Evolutionary conservation across 2,113 vertebrate genomes (phyloP).

Genomic region (Muscicapa adusta): DNA sequence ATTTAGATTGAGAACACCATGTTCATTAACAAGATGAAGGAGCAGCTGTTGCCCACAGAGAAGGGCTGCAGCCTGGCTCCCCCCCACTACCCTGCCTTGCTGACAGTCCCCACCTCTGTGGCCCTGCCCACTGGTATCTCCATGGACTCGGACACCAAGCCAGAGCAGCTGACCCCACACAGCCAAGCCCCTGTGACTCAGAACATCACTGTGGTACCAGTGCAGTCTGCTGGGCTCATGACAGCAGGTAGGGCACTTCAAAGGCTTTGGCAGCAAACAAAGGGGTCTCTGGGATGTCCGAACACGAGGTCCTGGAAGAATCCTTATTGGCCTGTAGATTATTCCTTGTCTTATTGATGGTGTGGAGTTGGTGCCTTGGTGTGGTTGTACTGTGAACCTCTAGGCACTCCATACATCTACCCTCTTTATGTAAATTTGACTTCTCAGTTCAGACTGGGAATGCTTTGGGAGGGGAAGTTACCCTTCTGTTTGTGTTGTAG

Average conservation of each 20-base stretch:
- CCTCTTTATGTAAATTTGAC: neutral
- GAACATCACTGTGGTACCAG: conserved; percentile 94
- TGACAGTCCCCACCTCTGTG: conserved; percentile 89
- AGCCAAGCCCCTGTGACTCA: conserved; percentile 89
- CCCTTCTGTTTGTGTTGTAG: neutral
- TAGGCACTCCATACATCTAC: neutral
- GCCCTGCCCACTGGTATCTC: conserved; percentile 82
- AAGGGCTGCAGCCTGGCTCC: conserved; percentile 85
- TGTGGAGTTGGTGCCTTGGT: neutral
- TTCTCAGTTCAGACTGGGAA: neutral
- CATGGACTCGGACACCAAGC: conserved; percentile 76
- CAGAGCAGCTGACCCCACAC: conserved; percentile 81
- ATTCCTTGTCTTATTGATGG: neutral
- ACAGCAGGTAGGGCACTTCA: conserved; percentile 81
- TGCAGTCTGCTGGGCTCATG: conserved; percentile 95
- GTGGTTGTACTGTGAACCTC: neutral
- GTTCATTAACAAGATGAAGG: conserved; percentile 98
- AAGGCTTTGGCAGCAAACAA: rapidly evolving
- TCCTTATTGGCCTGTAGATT: neutral
- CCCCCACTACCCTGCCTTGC: conserved; percentile 91
- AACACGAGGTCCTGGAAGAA: neutral
- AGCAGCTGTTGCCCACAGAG: conserved; percentile 88
- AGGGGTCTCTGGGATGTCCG: neutral
- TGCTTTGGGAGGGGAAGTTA: neutral
- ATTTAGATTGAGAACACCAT: conserved; percentile 93